These are phyloP conservation scores for Pemphigus obesinymphae DNA, from an alignment of 1,140 invertebrate species.

Conservation along the genomic window DNA sequence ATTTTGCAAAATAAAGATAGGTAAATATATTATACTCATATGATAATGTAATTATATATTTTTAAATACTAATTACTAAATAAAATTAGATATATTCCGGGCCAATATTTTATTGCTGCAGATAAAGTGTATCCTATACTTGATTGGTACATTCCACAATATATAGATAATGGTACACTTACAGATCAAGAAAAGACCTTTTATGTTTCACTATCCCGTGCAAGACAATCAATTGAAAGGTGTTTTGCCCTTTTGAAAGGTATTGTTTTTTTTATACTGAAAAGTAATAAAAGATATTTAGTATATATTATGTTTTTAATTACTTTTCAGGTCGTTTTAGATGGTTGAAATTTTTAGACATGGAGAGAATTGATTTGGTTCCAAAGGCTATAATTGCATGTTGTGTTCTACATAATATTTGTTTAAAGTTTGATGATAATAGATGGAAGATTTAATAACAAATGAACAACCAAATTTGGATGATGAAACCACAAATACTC, in stretches of 20 bases:
- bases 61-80: too few relatives aligned
- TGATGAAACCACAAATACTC: too few relatives aligned
- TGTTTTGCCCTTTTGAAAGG: neutral
- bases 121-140: neutral
- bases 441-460: too few relatives aligned
- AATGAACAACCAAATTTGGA: too few relatives aligned
- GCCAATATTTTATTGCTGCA: constrained; percentile 3
- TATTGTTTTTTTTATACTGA: neutral
- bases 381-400: neutral
- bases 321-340: neutral
- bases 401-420: too few relatives aligned
- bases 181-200: neutral
- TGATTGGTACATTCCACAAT: constrained; percentile 1
- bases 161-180: neutral
- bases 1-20: neutral
- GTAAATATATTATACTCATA: neutral
- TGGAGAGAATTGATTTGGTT: neutral
- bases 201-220: neutral
- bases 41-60: neutral
- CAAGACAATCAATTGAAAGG: neutral
- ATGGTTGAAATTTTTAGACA: neutral
- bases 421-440: too few relatives aligned
- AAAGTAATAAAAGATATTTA: neutral
- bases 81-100: neutral
- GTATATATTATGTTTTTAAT: neutral